Evolutionary conservation across 2,888 invertebrate species (phyloP), one percentile per base, ranked within the genome.

Genomic region (Chironomus riparius): DNA sequence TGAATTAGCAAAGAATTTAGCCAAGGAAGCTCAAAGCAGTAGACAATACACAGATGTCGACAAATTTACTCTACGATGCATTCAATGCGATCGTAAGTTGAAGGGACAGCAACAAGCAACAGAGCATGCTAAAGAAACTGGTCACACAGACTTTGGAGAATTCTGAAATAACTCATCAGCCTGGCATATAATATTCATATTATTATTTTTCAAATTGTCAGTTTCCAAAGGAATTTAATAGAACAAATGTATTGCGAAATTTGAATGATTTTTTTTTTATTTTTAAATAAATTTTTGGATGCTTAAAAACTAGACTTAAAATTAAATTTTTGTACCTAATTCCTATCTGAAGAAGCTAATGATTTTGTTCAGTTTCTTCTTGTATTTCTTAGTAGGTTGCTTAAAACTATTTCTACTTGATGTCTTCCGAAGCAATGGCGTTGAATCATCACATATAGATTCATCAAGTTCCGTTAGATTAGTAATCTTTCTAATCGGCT

Each of bases 21-120:
- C 95, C 0, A 87, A 88, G 76, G 96, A 97, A 85, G 95, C 95
- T 0, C 28, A 68, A 47, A 38, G 38, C 18, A 68, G 68, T 68
- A 28, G 68, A 38, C 96, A 97, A 83, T 97, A 90, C 83, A 97
- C 97, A 0, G 95, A 97, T 85, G 88, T 95, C 4, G 89, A 92
- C 81, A 93, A 92, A 81, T 96, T 97, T 80, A 91, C 91, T 0
- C 84, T 97, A 13, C 90, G 91, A 78, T 97, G 97, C 83, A 85
- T 90, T 81, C 87, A 90, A n/a, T 97, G 97, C 81, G 87, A 92
- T 79, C 85, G 88, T 47, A 85, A 89, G 79, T 84, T 97, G 0
- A 90, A 87, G 61, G 97, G 97, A 0, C 92, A 95, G 81, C 85
- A 85, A 0, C 92, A 93, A 81, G 96, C 95, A 0, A 92, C 92